Base-by-base conservation (phyloP, 2,888 invertebrate species). In the Branchipolynoe longqiensis region DNA sequence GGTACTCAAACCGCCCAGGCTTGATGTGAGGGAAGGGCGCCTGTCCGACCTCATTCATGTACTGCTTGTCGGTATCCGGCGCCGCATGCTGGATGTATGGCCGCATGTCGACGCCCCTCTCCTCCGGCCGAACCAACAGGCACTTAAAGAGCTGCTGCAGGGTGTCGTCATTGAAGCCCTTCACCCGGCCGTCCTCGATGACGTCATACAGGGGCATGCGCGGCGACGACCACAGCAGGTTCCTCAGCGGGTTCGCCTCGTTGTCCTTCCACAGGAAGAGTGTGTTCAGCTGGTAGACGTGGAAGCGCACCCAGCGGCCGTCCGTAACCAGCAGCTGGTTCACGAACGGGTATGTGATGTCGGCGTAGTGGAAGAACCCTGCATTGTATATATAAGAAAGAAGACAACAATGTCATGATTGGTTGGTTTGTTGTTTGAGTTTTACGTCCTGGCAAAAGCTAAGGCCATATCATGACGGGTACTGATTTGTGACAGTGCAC, bases 211-310 rank as follows among this genome's bases (percentile, higher is more conserved):
- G 94, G 89, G 96, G 95, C 90, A 96, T 91, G 56, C 96, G 95
- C 81, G 95, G 95, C 0, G 96, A 96, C 14, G 96, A 95, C 95
- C 97, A 98, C 91, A 97, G 97, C 58, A 97, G 92, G 92, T 98
- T 98, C 81, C 95, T 95, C 89, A 95, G 95, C 0, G 95, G 95
- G 94, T 97, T 97, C 18, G 95, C 95, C 2, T 89, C 87, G 56
- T 89, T 88, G 48, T 90, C 89, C 89, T 95, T 92, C 89, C 96
- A 95, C 41, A 95, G 94, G 90, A 97, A 95, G 89, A 97, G 86
- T 0, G 93, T 98, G 93, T 99, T 99, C 85, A 99, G 94, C 93
- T 99, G 99, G 92, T 98, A 99, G 22, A 96, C 95, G 92, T 96
- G 97, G 89, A 99, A 96, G 0, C 97, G 96, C 96, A 97, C 98